Conservation (phyloP, 1,140 invertebrate species). For the Tetragonula clypearis region DNA sequence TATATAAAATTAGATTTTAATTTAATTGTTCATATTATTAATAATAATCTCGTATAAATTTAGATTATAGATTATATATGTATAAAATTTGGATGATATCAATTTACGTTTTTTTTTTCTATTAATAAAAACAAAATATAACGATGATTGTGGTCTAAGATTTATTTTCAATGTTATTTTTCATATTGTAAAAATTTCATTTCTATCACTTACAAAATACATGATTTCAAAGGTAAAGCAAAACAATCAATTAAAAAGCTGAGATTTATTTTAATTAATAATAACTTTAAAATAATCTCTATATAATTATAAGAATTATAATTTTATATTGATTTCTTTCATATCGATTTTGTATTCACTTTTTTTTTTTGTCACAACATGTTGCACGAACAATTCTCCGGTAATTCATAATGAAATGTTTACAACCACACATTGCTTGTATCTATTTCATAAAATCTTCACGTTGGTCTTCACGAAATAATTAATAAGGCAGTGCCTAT, state of each 20-base stretch:
- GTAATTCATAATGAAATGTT: slow-evolving; percentile 41
- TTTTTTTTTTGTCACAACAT: slow-evolving; percentile 47
- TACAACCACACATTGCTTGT: slow-evolving; percentile 30
- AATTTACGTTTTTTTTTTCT: neutral
- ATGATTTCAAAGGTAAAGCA: slow-evolving; percentile 38
- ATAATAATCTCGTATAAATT: neutral
- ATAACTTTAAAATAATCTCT: slow-evolving; percentile 80
- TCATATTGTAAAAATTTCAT: neutral
- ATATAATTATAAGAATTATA: slow-evolving; percentile 76
- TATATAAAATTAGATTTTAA: slow-evolving; percentile 1
- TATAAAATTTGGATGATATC: neutral
- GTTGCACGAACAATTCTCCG: slow-evolving; percentile 44
- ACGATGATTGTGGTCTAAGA: neutral
- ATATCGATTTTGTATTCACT: slow-evolving; percentile 53
- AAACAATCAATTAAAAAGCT: slow-evolving; percentile 74
- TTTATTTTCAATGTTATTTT: neutral
- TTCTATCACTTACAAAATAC: slow-evolving; percentile 2
- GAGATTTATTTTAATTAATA: slow-evolving; percentile 79
- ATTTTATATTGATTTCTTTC: slow-evolving; percentile 59
- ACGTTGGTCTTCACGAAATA: slow-evolving; percentile 42
- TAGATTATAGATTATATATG: neutral
- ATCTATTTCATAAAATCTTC: slow-evolving; percentile 37
- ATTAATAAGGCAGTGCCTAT: slow-evolving; percentile 46
- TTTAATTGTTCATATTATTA: neutral
- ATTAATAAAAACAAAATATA: neutral